A percentile compares a stretch with the other conserved stretches of the same genome.
Evolutionary conservation across 2,113 vertebrate species (phyloP).

Genomic region (Elephas maximus): DNA sequence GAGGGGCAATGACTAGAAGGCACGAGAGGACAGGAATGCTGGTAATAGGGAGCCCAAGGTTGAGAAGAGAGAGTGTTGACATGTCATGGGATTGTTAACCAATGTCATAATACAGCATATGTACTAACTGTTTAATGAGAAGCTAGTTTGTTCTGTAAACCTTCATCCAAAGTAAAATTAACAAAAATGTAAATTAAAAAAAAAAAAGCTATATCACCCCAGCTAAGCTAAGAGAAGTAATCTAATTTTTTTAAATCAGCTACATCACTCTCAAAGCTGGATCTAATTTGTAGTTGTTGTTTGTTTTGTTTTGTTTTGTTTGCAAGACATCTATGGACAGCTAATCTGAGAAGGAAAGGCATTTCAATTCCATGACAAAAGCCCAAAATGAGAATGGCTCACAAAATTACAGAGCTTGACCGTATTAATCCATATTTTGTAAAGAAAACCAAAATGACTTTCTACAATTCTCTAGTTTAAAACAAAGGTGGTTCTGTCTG

Average conservation of each 20-base stretch:
- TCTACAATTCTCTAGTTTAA: slow-evolving; percentile 6
- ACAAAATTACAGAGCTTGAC: slow-evolving; percentile 35
- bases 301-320: neutral
- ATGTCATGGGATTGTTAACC: too few species aligned
- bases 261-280: neutral
- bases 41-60: too few species aligned
- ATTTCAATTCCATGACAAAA: slow-evolving; percentile 60
- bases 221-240: slow-evolving; percentile 40
- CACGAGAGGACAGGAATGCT: too few species aligned
- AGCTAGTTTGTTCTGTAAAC: too few species aligned
- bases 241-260: slow-evolving; percentile 46
- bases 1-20: too few species aligned
- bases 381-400: slow-evolving; percentile 40
- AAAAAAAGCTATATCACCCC: neutral
- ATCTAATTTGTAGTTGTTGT: neutral
- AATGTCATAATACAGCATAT: too few species aligned
- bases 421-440: slow-evolving; percentile 51
- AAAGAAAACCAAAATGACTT: slow-evolving; percentile 45
- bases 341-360: slow-evolving; percentile 61
- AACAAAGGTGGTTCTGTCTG: neutral
- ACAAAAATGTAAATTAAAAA: too few species aligned
- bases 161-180: too few species aligned
- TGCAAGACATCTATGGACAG: slow-evolving; percentile 57
- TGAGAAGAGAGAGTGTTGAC: too few species aligned
- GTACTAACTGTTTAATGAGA: too few species aligned